Conservation (phyloP, 1,140 invertebrate species). For the Cyrtorhinus lividipennis region DNA sequence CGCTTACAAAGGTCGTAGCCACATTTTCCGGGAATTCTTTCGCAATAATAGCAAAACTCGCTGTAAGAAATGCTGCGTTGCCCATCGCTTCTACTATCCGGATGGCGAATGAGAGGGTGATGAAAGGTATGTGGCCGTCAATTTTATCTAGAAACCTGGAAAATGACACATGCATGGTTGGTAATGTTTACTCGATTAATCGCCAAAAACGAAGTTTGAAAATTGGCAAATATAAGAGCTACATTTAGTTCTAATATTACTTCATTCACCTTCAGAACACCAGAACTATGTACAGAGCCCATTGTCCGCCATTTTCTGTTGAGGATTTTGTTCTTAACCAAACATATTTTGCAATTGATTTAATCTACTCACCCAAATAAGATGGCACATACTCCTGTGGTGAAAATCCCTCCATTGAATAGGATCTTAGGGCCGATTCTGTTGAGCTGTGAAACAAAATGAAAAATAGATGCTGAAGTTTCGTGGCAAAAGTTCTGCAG, state of each 20-base stretch:
- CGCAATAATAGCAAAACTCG: conserved; percentile 82
- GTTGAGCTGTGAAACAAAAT: conserved; percentile 43
- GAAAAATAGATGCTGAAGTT: too few relatives aligned
- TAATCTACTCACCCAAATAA: conserved; percentile 54
- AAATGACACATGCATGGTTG: too few relatives aligned
- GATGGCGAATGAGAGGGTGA: conserved; percentile 68
- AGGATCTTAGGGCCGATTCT: conserved; percentile 68
- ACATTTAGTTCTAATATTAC: too few relatives aligned
- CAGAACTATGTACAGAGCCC: too few relatives aligned
- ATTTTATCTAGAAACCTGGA: conserved; percentile 61
- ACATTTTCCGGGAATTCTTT: conserved; percentile 82
- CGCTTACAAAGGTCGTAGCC: conserved; percentile 78
- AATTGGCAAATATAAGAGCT: too few relatives aligned
- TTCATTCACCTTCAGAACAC: too few relatives aligned
- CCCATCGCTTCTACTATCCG: conserved; percentile 80
- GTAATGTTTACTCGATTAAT: too few relatives aligned
- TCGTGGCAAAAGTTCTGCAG: too few relatives aligned
- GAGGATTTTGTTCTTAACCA: too few relatives aligned
- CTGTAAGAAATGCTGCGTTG: conserved; percentile 80
- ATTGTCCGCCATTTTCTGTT: too few relatives aligned
- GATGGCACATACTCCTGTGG: conserved; percentile 66
- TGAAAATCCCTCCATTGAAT: conserved; percentile 75
- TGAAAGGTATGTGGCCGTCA: conserved; percentile 66
- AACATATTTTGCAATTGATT: too few relatives aligned
- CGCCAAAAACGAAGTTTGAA: not conserved